Evolutionary conservation across 1,140 invertebrate genomes (phyloP), one percentile per base, ranked within the genome.

Genomic region (Ips typographus): DNA sequence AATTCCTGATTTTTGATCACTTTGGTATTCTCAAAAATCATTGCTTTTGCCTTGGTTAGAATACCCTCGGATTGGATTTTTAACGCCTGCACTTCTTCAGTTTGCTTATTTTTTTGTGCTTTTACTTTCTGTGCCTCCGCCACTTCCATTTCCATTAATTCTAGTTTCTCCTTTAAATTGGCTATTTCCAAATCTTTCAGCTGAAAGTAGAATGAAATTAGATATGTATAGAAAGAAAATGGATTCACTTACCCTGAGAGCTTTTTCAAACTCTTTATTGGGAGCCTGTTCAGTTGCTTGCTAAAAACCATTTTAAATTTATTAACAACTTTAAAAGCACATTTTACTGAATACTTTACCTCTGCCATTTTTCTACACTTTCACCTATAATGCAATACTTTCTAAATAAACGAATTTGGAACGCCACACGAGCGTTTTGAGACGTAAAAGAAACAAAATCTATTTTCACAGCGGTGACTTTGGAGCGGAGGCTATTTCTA

Each of bases 1-100:
- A 89, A 81, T 77, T 91, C 89, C 77, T 91, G 89, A 77, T 90
- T 90, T 73, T 88, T 88, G 61, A 87, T 86, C 72, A 88, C 83
- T 82, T 89, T 89, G 1, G 86, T 88, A 73, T 88, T 88, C 71
- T 89, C 87, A 73, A 88, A 88, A 36, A 89, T 84, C 77, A 89
- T 84, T 0, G 85, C 85, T 65, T 86, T 85, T 0, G 87, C 87
- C 77, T 86, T 87, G 7, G 84, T 84, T 3, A 88, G 77, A 43
- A 87, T 75, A 43, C 84, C 82, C 58, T 84, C 81, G 39, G 83
- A 82, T 57, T 82, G 79, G 64, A 78, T 75, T 37, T 83, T 82
- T 0, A 83, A 77, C 53, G 79, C 78, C 38, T 77, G 74, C 1
- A 78, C 70, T 72, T 77, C 75, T 53, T 75, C 65, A 3, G 71